Evolutionary conservation across 2,113 vertebrate species (phyloP).

Genomic region (Casuarius casuarius): DNA sequence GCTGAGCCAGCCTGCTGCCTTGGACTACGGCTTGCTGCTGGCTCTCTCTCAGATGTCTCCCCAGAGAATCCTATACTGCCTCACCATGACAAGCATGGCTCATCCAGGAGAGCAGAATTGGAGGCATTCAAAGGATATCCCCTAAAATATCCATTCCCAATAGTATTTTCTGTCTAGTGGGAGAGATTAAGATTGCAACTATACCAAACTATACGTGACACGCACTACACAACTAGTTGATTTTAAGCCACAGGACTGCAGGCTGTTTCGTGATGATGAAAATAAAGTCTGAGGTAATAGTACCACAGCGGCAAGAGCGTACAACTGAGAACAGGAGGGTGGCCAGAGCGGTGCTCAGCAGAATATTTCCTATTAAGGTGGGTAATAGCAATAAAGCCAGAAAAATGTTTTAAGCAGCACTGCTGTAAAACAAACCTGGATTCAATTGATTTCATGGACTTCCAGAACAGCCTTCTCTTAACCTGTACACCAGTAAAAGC

Average conservation of each 20-base stretch:
- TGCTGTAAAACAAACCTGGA: neutral
- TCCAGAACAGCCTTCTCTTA: neutral
- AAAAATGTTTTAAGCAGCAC: neutral
- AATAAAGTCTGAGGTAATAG: constrained; percentile 5
- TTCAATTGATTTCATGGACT: neutral
- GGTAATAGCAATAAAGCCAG: neutral
- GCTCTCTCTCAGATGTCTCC: constrained; percentile 29
- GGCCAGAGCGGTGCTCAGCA: neutral
- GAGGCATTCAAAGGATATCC: neutral
- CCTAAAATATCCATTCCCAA: constrained; percentile 31
- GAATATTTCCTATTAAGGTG: constrained; percentile 1
- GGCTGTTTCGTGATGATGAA: neutral
- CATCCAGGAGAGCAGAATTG: neutral
- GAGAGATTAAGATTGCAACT: constrained; percentile 35
- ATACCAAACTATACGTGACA: constrained; percentile 1
- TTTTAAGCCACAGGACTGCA: constrained; percentile 5
- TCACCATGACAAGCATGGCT: constrained; percentile 12
- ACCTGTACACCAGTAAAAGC: neutral
- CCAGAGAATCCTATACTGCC: constrained; percentile 18
- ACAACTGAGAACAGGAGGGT: neutral
- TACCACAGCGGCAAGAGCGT: neutral
- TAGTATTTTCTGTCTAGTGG: neutral
- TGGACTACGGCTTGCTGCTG: constrained; percentile 16
- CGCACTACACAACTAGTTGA: neutral
- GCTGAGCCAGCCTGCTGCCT: neutral